Conservation (phyloP, 2,888 invertebrate species). For the Trichopoda pennipes region DNA sequence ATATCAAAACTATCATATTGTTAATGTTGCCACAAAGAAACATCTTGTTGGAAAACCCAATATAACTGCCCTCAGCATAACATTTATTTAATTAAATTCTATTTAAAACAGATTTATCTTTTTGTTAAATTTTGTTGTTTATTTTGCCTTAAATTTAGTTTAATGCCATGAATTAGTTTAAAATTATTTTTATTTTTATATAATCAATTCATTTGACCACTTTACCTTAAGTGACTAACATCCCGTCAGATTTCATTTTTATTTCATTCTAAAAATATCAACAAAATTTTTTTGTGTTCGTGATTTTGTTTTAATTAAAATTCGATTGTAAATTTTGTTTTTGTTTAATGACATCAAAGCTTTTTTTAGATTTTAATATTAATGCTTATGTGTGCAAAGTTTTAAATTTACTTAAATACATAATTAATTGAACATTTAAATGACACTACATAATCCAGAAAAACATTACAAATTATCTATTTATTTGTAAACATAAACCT, state of each 20-base stretch:
- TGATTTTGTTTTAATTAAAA: constrained; percentile 37
- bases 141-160: too few species aligned
- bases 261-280: too few species aligned
- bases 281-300: background rate
- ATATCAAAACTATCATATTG: too few species aligned
- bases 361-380: constrained; percentile 1
- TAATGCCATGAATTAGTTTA: too few species aligned
- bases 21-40: too few species aligned
- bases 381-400: constrained; percentile 2
- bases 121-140: too few species aligned
- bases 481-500: background rate
- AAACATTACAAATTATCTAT: constrained; percentile 45
- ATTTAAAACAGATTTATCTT: too few species aligned
- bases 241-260: too few species aligned
- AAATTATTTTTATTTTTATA: too few species aligned
- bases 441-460: constrained; percentile 29
- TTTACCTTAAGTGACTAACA: constrained; percentile 11
- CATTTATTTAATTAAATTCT: too few species aligned
- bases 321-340: constrained; percentile 13
- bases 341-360: background rate
- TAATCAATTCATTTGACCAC: background rate
- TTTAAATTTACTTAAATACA: constrained; percentile 52
- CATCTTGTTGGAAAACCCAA: too few species aligned
- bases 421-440: constrained; percentile 60
- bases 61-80: too few species aligned